A percentile compares a stretch with the other conserved stretches of the same genome.
These are phyloP conservation scores for Chelon auratus DNA, from an alignment of 2,797 vertebrate genomes.

Conservation along the genomic window DNA sequence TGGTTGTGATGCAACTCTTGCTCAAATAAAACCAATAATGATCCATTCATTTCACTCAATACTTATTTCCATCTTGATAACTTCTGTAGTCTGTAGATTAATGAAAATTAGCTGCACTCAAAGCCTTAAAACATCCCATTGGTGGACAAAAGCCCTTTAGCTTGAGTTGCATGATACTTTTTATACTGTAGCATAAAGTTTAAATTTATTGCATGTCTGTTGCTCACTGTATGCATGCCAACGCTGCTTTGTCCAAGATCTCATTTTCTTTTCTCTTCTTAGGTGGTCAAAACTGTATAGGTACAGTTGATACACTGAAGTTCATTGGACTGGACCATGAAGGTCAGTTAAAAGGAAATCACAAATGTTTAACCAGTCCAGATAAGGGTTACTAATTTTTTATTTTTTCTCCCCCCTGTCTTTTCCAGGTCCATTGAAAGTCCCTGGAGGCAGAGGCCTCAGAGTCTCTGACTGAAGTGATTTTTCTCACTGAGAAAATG, in stretches of 20 bases:
- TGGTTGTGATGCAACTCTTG: constrained; percentile 84
- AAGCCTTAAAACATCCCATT: constrained; percentile 73
- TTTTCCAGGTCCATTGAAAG: constrained; percentile 50
- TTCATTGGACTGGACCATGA: neutral
- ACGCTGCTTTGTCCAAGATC: constrained; percentile 36
- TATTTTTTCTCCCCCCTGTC: neutral
- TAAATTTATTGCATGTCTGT: constrained; percentile 68
- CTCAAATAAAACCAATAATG: constrained; percentile 78
- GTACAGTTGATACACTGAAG: constrained; percentile 45
- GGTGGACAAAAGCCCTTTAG: constrained; percentile 63
- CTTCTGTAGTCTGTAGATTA: constrained; percentile 73
- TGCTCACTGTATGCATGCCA: constrained; percentile 35
- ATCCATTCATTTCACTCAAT: constrained; percentile 77
- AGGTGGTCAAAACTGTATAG: constrained; percentile 65
- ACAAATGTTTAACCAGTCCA: neutral
- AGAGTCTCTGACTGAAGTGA: constrained; percentile 22
- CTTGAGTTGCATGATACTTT: constrained; percentile 81
- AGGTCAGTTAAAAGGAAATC: constrained; percentile 56
- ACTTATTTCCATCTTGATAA: constrained; percentile 72
- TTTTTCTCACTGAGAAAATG: neutral
- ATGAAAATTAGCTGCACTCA: constrained; percentile 71
- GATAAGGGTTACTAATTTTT: neutral
- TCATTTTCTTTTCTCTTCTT: constrained; percentile 72
- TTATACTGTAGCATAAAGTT: constrained; percentile 45
- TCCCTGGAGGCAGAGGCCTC: constrained; percentile 44